phyloP scores from a whole-genome alignment of 2,888 invertebrate species.

The Cordilura impudica region DNA sequence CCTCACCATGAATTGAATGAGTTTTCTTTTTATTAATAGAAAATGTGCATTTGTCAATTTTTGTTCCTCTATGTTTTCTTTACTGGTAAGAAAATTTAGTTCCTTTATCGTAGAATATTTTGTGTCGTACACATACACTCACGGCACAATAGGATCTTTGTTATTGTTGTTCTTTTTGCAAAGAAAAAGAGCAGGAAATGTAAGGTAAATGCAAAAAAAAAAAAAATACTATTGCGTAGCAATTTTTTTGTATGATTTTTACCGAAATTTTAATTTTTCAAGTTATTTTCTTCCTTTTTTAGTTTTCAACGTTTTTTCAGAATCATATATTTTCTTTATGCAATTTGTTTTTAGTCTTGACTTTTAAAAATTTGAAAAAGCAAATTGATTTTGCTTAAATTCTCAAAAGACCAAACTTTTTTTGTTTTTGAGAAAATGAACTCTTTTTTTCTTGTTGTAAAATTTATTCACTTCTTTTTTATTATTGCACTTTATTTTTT shows the following conservation, averaged over 20 bases:
- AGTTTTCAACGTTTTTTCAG: neutral
- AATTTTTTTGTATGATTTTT: neutral
- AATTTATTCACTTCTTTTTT: slow-evolving; percentile 16
- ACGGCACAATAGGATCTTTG: neutral
- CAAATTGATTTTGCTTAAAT: neutral
- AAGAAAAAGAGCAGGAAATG: slow-evolving; percentile 22
- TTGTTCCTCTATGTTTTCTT: slow-evolving; percentile 14
- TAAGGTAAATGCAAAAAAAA: slow-evolving; percentile 43
- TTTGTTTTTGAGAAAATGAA: neutral
- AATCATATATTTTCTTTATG: neutral
- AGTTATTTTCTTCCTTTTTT: neutral
- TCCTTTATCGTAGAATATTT: neutral
- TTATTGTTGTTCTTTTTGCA: slow-evolving; percentile 5
- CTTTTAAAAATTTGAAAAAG: neutral
- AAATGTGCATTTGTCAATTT: slow-evolving; percentile 42
- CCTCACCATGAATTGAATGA: slow-evolving; percentile 28
- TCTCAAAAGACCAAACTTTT: neutral
- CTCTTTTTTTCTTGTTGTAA: slow-evolving; percentile 1
- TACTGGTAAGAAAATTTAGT: neutral
- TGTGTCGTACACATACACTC: neutral
- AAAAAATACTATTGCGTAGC: slow-evolving; percentile 31
- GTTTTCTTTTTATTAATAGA: slow-evolving; percentile 29
- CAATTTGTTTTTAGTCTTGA: neutral
- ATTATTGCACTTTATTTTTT: slow-evolving; percentile 17
- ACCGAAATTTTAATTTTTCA: neutral